Percentiles rank a stretch among this genome's conserved stretches.
Evolutionary conservation across 2,888 invertebrate species (phyloP).

Genomic region (Tubulanus polymorphus): DNA sequence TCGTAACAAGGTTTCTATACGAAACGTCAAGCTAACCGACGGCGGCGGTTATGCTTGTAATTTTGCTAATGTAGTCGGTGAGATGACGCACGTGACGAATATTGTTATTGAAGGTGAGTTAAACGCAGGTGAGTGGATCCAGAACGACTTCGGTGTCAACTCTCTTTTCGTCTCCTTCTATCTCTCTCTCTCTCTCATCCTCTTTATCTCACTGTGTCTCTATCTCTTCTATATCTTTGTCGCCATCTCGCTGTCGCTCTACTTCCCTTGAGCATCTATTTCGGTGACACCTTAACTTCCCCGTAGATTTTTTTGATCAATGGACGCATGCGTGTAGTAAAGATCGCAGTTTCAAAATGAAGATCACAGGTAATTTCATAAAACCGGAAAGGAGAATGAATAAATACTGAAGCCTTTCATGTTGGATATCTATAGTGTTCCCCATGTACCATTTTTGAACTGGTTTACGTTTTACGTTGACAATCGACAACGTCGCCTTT

Average conservation of each 20-base stretch:
- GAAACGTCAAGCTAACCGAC: conserved; percentile 87
- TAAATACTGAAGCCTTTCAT: too few species aligned
- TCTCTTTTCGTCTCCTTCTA: conserved; percentile 1
- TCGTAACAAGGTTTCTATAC: conserved; percentile 88
- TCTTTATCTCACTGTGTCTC: not conserved
- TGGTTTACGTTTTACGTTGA: too few species aligned
- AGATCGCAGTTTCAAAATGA: too few species aligned
- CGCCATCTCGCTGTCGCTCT: not conserved
- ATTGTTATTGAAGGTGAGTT: conserved; percentile 84
- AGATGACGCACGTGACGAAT: conserved; percentile 90
- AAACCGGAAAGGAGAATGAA: too few species aligned
- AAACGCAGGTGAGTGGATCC: conserved; percentile 22
- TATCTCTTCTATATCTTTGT: not conserved
- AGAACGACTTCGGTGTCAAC: not conserved
- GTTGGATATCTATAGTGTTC: too few species aligned
- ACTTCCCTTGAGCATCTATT: not conserved
- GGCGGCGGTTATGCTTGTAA: conserved; percentile 96
- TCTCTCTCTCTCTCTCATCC: not conserved
- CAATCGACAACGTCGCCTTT: too few species aligned
- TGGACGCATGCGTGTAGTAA: too few species aligned
- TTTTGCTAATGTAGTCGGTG: conserved; percentile 91
- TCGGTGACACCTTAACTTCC: not conserved
- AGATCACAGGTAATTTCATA: too few species aligned
- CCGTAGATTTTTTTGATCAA: not conserved
- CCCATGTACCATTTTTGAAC: too few species aligned